Percentiles rank a stretch among this genome's conserved stretches.
phyloP scores from a whole-genome alignment of 2,888 invertebrate genomes.

The Neoscelio sp. region DNA sequence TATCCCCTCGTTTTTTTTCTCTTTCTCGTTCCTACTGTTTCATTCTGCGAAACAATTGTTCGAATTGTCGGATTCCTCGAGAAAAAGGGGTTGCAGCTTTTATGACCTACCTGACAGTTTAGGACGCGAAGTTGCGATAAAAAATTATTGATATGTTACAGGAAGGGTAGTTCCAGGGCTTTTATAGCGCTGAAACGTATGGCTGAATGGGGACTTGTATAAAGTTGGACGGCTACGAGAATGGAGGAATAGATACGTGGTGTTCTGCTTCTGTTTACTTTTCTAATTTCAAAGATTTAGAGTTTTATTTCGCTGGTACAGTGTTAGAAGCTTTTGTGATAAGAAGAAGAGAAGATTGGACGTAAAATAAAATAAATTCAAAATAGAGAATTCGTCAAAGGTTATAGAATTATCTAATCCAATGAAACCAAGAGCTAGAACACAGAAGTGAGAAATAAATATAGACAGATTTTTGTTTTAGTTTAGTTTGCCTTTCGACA shows the following conservation, averaged over 20 bases:
- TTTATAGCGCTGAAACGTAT: conserved; percentile 4
- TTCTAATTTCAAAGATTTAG: not conserved
- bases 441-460: no score
- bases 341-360: no score
- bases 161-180: conserved; percentile 1
- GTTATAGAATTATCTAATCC: no score
- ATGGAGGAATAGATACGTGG: not conserved
- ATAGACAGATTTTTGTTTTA: no score
- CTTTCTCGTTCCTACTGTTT: no score
- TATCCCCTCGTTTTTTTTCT: not conserved
- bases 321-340: no score
- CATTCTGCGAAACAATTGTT: conserved; percentile 13
- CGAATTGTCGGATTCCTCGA: not conserved
- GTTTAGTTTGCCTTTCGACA: no score
- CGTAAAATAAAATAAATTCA: no score
- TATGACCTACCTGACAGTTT: conserved; percentile 8
- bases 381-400: no score
- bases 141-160: conserved; percentile 8
- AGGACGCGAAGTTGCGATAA: not conserved
- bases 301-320: no score
- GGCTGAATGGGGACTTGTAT: conserved; percentile 1
- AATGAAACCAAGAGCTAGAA: no score
- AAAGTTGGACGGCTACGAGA: not conserved
- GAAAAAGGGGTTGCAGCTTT: not conserved
- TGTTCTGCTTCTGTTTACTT: not conserved